Percentiles rank a stretch among this genome's conserved stretches.
phyloP scores from a whole-genome alignment of 1,140 invertebrate species.

The Eriosoma lanigerum region DNA sequence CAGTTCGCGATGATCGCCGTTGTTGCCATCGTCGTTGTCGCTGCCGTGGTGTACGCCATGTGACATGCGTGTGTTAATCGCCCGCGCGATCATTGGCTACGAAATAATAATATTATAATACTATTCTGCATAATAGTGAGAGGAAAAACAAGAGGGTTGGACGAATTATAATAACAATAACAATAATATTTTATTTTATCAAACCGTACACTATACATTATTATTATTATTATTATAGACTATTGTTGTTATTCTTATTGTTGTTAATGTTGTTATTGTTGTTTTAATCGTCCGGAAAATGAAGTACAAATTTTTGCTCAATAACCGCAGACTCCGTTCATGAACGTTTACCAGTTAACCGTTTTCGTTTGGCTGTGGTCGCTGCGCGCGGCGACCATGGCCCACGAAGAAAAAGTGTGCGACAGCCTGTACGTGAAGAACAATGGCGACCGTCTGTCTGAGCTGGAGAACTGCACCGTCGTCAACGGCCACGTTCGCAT shows the following conservation, averaged over 20 bases:
- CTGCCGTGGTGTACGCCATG: neutral
- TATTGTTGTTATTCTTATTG: no score
- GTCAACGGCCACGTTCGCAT: slow-evolving; percentile 84
- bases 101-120: neutral
- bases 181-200: no score
- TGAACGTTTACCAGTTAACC: slow-evolving; percentile 19
- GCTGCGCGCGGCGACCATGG: neutral
- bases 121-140: neutral
- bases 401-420: slow-evolving; percentile 61
- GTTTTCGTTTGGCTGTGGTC: neutral
- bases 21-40: neutral
- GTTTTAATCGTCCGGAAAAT: neutral
- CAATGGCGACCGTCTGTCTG: slow-evolving; percentile 65
- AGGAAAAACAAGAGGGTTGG: no score
- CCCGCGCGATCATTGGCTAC: neutral
- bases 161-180: no score
- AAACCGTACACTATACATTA: no score
- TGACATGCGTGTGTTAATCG: neutral
- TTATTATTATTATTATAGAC: no score
- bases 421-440: slow-evolving; percentile 81
- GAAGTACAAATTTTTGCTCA: slow-evolving; percentile 46
- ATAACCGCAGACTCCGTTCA: neutral
- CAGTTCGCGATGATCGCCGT: slow-evolving; percentile 9
- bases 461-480: slow-evolving; percentile 75
- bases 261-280: no score